Base-by-base conservation (phyloP, 2,113 vertebrate species). In the Hyaena hyaena region DNA sequence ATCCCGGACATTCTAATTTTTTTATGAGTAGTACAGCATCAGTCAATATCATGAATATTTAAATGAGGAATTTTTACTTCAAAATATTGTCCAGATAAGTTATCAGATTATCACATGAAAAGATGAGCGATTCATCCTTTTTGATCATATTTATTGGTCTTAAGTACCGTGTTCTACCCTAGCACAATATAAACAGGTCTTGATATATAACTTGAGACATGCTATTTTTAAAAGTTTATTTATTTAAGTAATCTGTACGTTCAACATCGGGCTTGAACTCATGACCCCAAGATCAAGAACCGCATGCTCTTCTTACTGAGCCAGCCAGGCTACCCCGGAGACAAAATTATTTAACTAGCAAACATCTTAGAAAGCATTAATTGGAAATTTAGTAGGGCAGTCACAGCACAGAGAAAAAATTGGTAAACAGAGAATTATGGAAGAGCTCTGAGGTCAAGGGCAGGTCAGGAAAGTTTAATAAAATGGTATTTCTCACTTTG, bases 331-430 rank as follows among this genome's bases (percentile, higher is more conserved):
- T 2, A 26, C 43, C 74, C 74, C 31, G 26, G 31, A 92, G 33
- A 79, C 80, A 92, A 10, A 77, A 19, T 88, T 84, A 91, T 63
- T 74, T 81, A 88, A 83, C n/a, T 73, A 92, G n/a, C 26, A 91
- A 79, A 84, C 10, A 65, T 43, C 24, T 66, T 84, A 73, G 10
- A 43, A 88, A 92, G 50, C 12, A 48, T 90, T 48, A 65, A 88
- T 61, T 84, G 24, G 24, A 14, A 84, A 69, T 33, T 88, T 73
- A 48, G 33, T 88, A 77, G 39, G 3, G 4, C 7, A 90, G 19
- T 88, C 68, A 88, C 6, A 74, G 10, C 28, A 19, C 17, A 58
- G 17, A 12, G 74, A n/a, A 90, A 95, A 68, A 68, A 81, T 31
- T 63, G 33, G 7, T 71, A 43, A 79, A 50, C 12, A 83, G 3